Conservation (phyloP, 2,888 invertebrate genomes). For the Odontothrips loti region DNA sequence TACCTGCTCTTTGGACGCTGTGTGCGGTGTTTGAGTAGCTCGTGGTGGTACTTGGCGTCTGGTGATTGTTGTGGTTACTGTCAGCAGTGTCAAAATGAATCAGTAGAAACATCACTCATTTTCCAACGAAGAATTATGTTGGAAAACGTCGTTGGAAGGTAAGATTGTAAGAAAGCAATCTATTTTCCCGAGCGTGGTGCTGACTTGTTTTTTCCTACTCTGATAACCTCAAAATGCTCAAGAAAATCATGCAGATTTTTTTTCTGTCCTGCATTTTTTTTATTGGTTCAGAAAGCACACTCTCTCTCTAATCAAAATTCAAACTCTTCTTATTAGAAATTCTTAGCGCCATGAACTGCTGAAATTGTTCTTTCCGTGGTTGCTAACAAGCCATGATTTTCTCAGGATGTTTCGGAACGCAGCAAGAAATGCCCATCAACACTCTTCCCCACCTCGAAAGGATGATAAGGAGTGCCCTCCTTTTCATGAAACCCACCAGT, state of each 20-base stretch:
- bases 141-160: conserved; percentile 38
- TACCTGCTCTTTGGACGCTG: too few species aligned
- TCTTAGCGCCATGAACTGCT: background rate
- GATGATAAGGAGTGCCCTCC: conserved; percentile 30
- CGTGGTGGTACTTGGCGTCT: too few species aligned
- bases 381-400: background rate
- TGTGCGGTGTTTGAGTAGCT: too few species aligned
- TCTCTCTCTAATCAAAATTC: conserved; percentile 12
- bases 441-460: conserved; percentile 31
- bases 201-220: background rate
- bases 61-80: too few species aligned
- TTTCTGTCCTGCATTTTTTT: background rate
- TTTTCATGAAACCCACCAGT: conserved; percentile 23
- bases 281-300: conserved; percentile 5
- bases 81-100: too few species aligned
- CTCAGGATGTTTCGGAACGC: conserved; percentile 38
- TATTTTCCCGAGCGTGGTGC: background rate
- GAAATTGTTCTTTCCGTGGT: background rate
- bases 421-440: conserved; percentile 34
- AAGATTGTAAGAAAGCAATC: conserved; percentile 29
- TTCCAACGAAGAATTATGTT: conserved; percentile 34
- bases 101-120: too few species aligned
- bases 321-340: background rate
- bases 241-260: background rate
- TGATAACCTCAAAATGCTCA: background rate